Evolutionary conservation across 2,888 invertebrate species (phyloP).

Genomic region (Mongoloraphidia duomilia): DNA sequence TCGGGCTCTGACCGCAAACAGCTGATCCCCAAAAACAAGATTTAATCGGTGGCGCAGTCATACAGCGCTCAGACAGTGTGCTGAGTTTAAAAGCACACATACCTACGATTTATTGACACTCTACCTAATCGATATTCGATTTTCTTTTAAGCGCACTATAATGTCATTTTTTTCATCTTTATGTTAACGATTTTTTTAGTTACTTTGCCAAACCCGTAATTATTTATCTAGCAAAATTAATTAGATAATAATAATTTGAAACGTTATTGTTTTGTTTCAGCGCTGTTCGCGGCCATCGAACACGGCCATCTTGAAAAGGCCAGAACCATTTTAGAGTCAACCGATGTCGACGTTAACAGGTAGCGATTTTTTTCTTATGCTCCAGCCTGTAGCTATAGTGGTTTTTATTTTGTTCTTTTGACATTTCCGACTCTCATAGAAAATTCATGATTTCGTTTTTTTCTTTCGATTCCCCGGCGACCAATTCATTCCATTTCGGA

Average conservation of each 20-base stretch:
- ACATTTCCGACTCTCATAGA: background rate
- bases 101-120: too few relatives aligned
- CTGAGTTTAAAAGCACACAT: too few relatives aligned
- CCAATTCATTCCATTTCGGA: too few relatives aligned
- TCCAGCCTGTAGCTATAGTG: background rate
- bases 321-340: slow-evolving; percentile 77
- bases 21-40: too few relatives aligned
- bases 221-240: background rate
- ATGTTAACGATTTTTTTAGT: background rate
- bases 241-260: slow-evolving; percentile 4
- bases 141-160: too few relatives aligned
- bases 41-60: too few relatives aligned
- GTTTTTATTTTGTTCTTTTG: background rate
- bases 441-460: too few relatives aligned
- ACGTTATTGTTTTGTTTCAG: slow-evolving; percentile 43
- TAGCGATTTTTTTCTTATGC: slow-evolving; percentile 24
- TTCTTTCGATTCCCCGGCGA: too few relatives aligned
- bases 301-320: slow-evolving; percentile 90
- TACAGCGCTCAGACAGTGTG: too few relatives aligned
- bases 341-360: slow-evolving; percentile 90
- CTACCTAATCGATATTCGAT: too few relatives aligned
- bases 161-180: background rate
- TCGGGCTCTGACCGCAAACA: too few relatives aligned
- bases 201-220: background rate
- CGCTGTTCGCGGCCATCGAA: slow-evolving; percentile 88